Conservation (phyloP, 2,888 invertebrate species). For the Nysson spinosus region DNA sequence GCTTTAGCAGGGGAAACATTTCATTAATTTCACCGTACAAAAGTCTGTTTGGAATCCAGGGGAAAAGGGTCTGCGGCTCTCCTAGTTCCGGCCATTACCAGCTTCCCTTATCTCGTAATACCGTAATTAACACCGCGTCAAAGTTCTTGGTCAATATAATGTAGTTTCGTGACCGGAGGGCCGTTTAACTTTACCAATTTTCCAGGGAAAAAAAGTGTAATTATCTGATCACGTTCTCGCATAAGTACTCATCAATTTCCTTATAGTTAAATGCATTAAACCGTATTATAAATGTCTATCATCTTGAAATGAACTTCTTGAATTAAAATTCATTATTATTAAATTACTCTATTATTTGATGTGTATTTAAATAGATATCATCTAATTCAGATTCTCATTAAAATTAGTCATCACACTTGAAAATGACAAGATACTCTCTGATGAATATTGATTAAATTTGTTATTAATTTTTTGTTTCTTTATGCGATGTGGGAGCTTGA, state of each 20-base stretch:
- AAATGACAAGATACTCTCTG: neutral
- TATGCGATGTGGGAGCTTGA: too few relatives aligned
- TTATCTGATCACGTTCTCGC: too few relatives aligned
- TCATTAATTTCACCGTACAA: constrained; percentile 34
- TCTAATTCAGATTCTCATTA: neutral
- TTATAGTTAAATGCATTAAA: too few relatives aligned
- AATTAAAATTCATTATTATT: too few relatives aligned
- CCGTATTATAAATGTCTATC: too few relatives aligned
- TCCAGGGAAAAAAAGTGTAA: neutral
- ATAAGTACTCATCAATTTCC: too few relatives aligned
- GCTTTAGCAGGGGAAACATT: constrained; percentile 14
- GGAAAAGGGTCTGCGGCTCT: neutral
- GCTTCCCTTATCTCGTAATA: neutral
- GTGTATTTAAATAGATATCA: too few relatives aligned
- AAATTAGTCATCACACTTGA: neutral
- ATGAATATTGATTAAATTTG: neutral
- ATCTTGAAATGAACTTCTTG: too few relatives aligned
- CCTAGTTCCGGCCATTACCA: constrained; percentile 4
- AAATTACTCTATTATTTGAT: neutral
- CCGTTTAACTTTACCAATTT: constrained; percentile 3
- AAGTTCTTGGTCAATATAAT: neutral
- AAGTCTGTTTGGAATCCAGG: neutral
- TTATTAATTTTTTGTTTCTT: too few relatives aligned
- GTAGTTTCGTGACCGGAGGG: neutral
- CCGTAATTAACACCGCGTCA: constrained; percentile 18